Conservation (phyloP, 1,140 invertebrate species). For the Trinorchestia longiramus region DNA sequence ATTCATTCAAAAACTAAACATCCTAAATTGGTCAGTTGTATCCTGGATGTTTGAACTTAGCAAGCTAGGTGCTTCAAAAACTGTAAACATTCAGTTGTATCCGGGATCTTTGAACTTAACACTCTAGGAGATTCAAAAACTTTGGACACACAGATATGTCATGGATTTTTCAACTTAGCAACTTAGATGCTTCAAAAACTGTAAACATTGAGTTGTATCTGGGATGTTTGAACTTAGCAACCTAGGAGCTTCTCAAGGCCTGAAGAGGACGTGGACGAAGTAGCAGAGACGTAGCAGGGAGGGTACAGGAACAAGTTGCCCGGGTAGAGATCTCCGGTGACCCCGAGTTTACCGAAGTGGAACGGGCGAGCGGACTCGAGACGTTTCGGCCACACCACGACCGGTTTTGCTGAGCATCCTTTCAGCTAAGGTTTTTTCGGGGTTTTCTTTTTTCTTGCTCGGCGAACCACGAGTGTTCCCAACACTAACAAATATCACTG, state of each 20-base stretch:
- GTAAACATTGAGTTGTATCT: no score
- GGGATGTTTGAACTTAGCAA: not conserved
- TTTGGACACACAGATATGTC: no score
- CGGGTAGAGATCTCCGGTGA: conserved; percentile 46
- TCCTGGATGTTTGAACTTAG: not conserved
- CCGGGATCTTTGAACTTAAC: no score
- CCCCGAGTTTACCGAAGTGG: conserved; percentile 52
- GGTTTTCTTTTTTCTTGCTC: conserved; percentile 21
- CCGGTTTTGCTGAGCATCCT: conserved; percentile 45
- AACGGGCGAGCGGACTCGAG: conserved; percentile 45
- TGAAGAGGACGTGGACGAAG: conserved; percentile 12
- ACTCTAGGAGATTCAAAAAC: not conserved
- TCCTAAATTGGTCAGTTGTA: not conserved
- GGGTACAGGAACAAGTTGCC: conserved; percentile 34
- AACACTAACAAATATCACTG: conserved; percentile 42
- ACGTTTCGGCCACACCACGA: conserved; percentile 51
- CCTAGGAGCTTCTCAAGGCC: not conserved
- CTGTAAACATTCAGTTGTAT: no score
- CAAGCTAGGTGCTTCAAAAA: not conserved
- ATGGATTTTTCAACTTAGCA: no score
- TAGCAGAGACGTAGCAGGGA: not conserved
- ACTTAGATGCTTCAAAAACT: no score
- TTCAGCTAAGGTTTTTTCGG: not conserved
- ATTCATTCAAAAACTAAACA: not conserved
- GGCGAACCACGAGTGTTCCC: conserved; percentile 18